Base-by-base conservation (phyloP, 2,113 vertebrate genomes). In the Neopipo cinnamomea region DNA sequence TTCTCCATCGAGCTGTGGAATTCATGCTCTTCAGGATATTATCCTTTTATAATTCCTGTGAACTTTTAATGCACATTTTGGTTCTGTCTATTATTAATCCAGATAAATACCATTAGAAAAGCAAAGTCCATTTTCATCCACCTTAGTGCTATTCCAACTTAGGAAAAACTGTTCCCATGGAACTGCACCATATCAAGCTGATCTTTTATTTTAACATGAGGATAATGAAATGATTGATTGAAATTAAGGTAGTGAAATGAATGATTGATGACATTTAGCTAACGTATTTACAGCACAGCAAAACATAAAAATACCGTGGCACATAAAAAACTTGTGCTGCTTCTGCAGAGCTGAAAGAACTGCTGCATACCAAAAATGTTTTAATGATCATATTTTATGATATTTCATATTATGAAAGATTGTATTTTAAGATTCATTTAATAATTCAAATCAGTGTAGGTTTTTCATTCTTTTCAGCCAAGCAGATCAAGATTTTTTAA, bases 201-300 rank as follows among this genome's bases (percentile, higher is more conserved):
- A 21, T 89, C 6, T 84, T 93, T 80, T 47, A 30, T 91, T 85
- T 85, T 35, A 77, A 55, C 74, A 2, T 20, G 41, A 61, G 74
- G 73, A 71, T 91, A 97, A 94, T 88, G 56, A 93, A 93, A 50
- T 63, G 88, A 87, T 81, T 89, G 94, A 95, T 83, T 55, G 78
- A 82, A 88, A 87, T 71, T n/a, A 67, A 49, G 74, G 62, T 44
- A 73, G 55, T 55, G 62, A 83, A 79, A 61, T 58, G 71, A 72
- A 66, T 86, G 78, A 73, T 66, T 41, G 72, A 76, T 90, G 83
- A 17, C 35, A 3, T 89, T 89, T 85, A 84, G 82, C 72, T 58
- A 2, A 52, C 74, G 41, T 61, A 72, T 59, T 90, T 80, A n/a
- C 72, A 92, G 82, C 72, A 14, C 52, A 30, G 25, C 37, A 22